phyloP scores from a whole-genome alignment of 2,797 vertebrate genomes.

The Enteromius anoplus region DNA sequence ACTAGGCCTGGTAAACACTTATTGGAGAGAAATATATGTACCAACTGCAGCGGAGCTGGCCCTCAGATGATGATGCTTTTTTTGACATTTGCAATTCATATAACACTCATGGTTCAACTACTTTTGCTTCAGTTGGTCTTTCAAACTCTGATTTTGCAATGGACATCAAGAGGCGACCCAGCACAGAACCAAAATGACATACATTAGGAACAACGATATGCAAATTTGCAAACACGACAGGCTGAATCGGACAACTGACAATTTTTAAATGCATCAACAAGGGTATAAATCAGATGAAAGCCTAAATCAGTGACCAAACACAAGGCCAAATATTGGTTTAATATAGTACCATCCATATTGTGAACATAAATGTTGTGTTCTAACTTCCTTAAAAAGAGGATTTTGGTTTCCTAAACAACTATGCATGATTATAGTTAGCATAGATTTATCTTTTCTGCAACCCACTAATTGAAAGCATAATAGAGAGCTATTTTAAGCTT shows the following conservation, averaged over 20 bases:
- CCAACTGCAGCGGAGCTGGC: not conserved
- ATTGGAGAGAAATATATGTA: slow-evolving; percentile 28
- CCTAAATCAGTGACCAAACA: not conserved
- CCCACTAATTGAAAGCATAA: not conserved
- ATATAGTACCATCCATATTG: not conserved
- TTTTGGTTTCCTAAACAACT: not conserved
- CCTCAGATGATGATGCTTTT: not conserved
- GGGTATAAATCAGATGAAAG: too few species aligned
- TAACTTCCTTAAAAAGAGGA: not conserved
- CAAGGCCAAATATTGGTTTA: not conserved
- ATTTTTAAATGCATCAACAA: not conserved
- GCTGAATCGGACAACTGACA: not conserved
- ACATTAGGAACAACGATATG: not conserved
- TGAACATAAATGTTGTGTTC: not conserved
- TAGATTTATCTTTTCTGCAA: not conserved
- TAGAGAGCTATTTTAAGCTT: not conserved
- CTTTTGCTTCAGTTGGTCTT: not conserved
- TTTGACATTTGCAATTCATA: slow-evolving; percentile 2
- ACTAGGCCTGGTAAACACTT: slow-evolving; percentile 21
- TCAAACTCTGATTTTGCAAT: not conserved
- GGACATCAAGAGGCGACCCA: not conserved
- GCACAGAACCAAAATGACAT: not conserved
- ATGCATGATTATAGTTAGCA: not conserved
- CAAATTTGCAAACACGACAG: not conserved
- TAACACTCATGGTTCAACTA: not conserved